Evolutionary conservation across 2,113 vertebrate genomes (phyloP).

Genomic region (Misgurnus anguillicaudatus): DNA sequence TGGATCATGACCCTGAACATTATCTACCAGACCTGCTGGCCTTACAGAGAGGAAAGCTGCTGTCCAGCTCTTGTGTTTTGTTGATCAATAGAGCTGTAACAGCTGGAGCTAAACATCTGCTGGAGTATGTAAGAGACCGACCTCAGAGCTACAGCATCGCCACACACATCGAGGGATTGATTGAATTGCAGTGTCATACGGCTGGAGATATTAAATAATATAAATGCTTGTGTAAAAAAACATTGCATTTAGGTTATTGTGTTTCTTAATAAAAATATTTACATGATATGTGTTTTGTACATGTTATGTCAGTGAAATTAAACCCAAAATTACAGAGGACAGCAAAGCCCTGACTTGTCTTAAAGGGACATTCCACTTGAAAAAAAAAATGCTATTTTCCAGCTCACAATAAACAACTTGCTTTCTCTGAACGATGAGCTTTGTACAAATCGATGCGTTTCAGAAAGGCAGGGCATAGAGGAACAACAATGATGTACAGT

Average conservation of each 20-base stretch:
- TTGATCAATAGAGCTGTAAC: slow-evolving; percentile 55
- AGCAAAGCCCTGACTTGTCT: too few species aligned
- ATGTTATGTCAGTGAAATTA: too few species aligned
- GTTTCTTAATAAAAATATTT: too few species aligned
- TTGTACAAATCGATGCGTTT: too few species aligned
- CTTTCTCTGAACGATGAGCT: too few species aligned
- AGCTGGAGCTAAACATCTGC: slow-evolving; percentile 35
- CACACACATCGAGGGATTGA: slow-evolving; percentile 44
- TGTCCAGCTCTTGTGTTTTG: slow-evolving; percentile 62
- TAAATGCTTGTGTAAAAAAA: neutral
- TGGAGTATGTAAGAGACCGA: slow-evolving; percentile 53
- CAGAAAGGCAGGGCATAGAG: too few species aligned
- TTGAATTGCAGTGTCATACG: slow-evolving; percentile 47
- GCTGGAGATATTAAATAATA: neutral
- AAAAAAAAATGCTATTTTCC: too few species aligned
- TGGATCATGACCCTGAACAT: slow-evolving; percentile 67
- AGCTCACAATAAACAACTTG: too few species aligned
- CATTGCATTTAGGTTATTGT: too few species aligned
- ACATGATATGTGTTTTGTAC: neutral
- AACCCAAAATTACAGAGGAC: too few species aligned
- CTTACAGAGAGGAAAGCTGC: slow-evolving; percentile 60
- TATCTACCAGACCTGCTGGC: slow-evolving; percentile 67
- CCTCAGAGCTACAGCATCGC: slow-evolving; percentile 49
- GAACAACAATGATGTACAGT: too few species aligned
- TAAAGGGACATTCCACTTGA: too few species aligned